Base-by-base conservation (phyloP, 2,888 invertebrate genomes). In the Drosophila kokeensis region DNA sequence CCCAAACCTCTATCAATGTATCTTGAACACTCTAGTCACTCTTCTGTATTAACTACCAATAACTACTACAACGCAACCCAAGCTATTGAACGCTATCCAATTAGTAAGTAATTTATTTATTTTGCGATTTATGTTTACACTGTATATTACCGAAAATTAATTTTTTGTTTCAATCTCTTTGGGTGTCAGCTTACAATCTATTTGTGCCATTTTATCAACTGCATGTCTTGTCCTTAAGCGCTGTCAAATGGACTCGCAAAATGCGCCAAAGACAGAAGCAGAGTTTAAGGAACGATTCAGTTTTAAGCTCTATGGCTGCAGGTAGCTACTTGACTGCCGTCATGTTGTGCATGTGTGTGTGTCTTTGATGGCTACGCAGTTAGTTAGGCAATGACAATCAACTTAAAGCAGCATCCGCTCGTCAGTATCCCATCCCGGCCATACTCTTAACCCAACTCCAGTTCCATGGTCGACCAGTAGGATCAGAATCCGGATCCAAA, bases 301-400 rank as follows among this genome's bases (percentile, higher is more conserved):
- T 60, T 69, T 65, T 38, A 66, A 73, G 73, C 57, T 55, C 24
- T 24, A 24, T 21, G 36, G 50, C 49, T 59, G 57, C 66, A 75
- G 76, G 65, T 75, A 75, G 71, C 54, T 64, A 62, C 61, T 76
- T 76, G 58, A 40, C 54, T 48, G 50, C 29, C 69, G 66, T 30
- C 52, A 52, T 65, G n/a, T 40, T 34, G 13, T 69, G n/a, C 21
- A 40, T 54, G 10, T 66, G 38, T n/a, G n/a, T 71, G 50, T 72
- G 42, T 63, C 45, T 34, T 29, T 57, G 60, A 34, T 62, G 40
- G 60, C 36, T 42, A 69, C 71, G 75, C 64, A 75, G 75, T 72
- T 78, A 71, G 75, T 79, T 75, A 60, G 72, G 72, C 79, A 75
- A 78, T 74, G 79, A 79, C 75, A 78, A 68, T 79, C 76, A 64